phyloP scores from a whole-genome alignment of 2,113 vertebrate species.

The Melospiza georgiana region DNA sequence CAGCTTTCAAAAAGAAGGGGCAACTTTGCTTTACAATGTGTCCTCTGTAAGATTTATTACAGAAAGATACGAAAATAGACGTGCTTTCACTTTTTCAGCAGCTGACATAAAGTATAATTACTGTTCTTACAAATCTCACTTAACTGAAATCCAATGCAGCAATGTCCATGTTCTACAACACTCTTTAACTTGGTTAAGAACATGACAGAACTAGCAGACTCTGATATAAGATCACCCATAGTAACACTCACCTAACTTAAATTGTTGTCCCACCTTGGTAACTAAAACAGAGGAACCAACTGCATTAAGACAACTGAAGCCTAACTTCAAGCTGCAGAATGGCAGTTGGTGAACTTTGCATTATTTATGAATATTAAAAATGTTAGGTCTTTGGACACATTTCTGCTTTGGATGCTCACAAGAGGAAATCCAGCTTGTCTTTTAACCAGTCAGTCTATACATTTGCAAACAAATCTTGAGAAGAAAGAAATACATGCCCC shows the following conservation, averaged over 20 bases:
- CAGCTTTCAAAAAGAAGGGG: not conserved
- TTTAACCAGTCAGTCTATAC: not conserved
- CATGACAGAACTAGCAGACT: not conserved
- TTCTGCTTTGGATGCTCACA: not conserved
- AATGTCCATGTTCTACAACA: not conserved
- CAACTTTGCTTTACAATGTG: not conserved
- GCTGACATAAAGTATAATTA: not conserved
- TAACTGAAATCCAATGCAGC: not conserved
- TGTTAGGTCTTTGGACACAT: not conserved
- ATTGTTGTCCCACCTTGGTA: not conserved
- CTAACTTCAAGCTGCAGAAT: not conserved
- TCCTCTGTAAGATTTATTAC: not conserved
- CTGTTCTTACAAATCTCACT: not conserved
- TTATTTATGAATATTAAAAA: not conserved
- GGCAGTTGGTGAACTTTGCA: fast-evolving
- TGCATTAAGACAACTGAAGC: not conserved
- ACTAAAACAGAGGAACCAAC: not conserved
- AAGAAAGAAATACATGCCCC: not conserved
- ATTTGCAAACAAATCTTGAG: not conserved
- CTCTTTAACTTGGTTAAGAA: not conserved
- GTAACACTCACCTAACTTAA: not conserved
- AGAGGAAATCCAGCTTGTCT: not conserved
- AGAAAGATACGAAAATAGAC: not conserved
- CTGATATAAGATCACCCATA: not conserved
- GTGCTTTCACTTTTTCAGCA: not conserved